Conservation (phyloP, 2,888 invertebrate genomes). For the Orchesellides sinensis region DNA sequence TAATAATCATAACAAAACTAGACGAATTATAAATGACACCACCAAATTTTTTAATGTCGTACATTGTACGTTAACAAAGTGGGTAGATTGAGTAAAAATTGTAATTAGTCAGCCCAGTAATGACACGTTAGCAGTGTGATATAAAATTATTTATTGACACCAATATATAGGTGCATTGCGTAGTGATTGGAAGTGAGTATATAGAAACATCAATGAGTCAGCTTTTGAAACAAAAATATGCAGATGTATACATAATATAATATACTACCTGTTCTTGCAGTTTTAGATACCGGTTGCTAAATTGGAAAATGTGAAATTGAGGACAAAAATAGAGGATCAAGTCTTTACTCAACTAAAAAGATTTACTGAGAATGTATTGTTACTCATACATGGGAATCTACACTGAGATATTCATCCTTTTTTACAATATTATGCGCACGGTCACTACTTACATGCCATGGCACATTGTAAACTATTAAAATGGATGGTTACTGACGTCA, state of each 20-base stretch:
- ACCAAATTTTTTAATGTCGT: slow-evolving; percentile 40
- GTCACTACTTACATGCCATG: no score
- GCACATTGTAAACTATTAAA: no score
- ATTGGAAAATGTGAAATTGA: slow-evolving; percentile 57
- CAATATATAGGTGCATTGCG: slow-evolving; percentile 16
- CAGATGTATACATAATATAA: no score
- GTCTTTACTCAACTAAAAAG: no score
- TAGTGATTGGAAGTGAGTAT: slow-evolving; percentile 33
- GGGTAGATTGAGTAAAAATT: slow-evolving; percentile 44
- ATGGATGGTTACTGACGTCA: no score
- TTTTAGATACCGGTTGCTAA: slow-evolving; percentile 47
- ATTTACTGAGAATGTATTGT: no score
- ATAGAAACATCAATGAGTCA: slow-evolving; percentile 2
- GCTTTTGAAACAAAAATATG: no score
- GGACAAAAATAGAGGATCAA: slow-evolving; percentile 61
- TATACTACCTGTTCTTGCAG: slow-evolving; percentile 43
- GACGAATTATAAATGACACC: slow-evolving; percentile 23
- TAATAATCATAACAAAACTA: slow-evolving; percentile 34
- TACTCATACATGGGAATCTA: no score
- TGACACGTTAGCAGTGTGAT: slow-evolving; percentile 60
- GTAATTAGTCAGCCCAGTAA: slow-evolving; percentile 59
- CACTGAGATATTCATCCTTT: no score
- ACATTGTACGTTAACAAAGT: background rate
- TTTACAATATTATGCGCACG: no score
- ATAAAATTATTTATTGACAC: slow-evolving; percentile 64